Base-by-base conservation (phyloP, 92 coral and sea anemone genomes). In the Micromussa lordhowensis region DNA sequence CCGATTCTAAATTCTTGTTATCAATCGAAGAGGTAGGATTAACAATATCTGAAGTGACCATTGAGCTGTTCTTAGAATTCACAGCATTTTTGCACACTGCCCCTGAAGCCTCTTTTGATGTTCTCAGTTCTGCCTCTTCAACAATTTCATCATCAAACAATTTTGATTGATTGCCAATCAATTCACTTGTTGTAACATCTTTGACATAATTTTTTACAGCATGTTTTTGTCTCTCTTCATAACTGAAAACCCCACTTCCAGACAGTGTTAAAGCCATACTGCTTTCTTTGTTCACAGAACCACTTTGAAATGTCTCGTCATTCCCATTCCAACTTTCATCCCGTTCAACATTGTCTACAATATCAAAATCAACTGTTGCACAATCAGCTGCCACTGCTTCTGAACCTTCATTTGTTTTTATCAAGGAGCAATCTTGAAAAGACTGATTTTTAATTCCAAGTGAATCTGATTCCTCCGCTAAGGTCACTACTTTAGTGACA, bases 1-100 rank as follows among this genome's bases (percentile, higher is more conserved):
- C 40, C 49, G 88, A n/a, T 44, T 40, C 77, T 76, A 17, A 34
- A 57, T 89, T 38, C 21, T 63, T 19, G 44, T 78, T 5, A 40
- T 40, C 38, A 77, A 17, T 48, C 16, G 24, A 74, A n/a, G 57
- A 53, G 22, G 32, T 19, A 21, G 69, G 34, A 21, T 30, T 51
- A 79, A 13, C 30, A 35, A 11, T 58, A 34, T 79, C 78, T 40
- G 40, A 14, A 72, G 48, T 34, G 34, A 36, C 54, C 29, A 53
- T 75, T 32, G 4, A 22, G 30, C 30, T 59, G 24, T 49, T 34
- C 66, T 48, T 74, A 75, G 77, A 55, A 63, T 32, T 79, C 84
- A 4, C 86, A 24, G 44, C 22, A 12, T 66, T 21, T 51, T 77
- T 59, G 18, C 15, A 5, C 19, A 1, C 15, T 40, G 84, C 32